These are phyloP conservation scores for Siphlonurus alternatus DNA, from an alignment of 2,888 invertebrate species.

Conservation along the genomic window DNA sequence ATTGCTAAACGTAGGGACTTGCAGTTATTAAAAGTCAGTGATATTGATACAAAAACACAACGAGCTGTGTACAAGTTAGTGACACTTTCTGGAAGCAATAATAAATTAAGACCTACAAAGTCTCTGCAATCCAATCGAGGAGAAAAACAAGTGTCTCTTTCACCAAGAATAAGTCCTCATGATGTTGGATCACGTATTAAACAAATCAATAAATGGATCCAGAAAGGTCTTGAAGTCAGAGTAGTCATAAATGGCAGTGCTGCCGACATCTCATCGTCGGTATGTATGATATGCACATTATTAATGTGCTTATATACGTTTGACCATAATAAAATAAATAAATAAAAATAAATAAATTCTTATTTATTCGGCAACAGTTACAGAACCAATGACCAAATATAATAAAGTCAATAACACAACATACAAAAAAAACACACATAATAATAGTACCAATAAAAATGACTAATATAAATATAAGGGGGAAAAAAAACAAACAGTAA, in stretches of 20 bases:
- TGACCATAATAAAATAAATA: too few species aligned
- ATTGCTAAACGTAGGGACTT: constrained; percentile 48
- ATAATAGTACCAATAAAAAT: too few species aligned
- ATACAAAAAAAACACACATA: too few species aligned
- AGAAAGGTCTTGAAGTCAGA: constrained; percentile 46
- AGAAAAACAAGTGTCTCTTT: not conserved
- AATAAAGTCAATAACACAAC: too few species aligned
- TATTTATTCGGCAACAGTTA: too few species aligned
- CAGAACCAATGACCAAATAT: too few species aligned
- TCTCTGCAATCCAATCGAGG: not conserved
- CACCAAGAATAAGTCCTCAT: constrained; percentile 40
- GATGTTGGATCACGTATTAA: constrained; percentile 45
- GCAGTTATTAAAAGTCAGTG: constrained; percentile 48
- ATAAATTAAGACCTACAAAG: too few species aligned
- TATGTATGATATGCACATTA: constrained; percentile 22
- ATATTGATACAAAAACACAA: constrained; percentile 47
- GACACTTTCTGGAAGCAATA: constrained; percentile 26
- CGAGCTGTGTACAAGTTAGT: constrained; percentile 50
- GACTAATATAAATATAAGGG: too few species aligned
- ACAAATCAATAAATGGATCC: constrained; percentile 45
- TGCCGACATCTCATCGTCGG: constrained; percentile 25
- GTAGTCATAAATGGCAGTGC: constrained; percentile 36
- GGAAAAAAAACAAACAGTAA: too few species aligned
- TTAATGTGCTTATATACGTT: constrained; percentile 11
- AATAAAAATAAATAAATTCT: too few species aligned